phyloP scores from a whole-genome alignment of 2,113 vertebrate species.

The Pristiophorus japonicus region DNA sequence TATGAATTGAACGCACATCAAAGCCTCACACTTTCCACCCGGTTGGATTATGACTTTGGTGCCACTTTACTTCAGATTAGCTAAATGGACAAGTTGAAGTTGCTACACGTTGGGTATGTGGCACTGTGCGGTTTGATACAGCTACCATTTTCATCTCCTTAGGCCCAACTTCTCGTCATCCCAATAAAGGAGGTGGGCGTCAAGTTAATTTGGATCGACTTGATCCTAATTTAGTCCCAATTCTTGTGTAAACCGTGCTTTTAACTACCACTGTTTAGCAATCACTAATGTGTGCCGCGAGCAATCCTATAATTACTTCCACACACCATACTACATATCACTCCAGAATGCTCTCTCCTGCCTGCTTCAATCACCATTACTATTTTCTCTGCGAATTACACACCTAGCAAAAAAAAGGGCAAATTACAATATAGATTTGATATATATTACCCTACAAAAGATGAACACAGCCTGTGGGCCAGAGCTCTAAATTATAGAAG shows the following conservation, averaged over 20 bases:
- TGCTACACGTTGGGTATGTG: neutral
- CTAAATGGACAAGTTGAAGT: neutral
- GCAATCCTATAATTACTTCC: neutral
- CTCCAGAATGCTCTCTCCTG: neutral
- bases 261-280: neutral
- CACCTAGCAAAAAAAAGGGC: slow-evolving; percentile 22
- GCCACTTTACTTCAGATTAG: neutral
- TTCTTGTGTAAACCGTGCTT: neutral
- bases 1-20: neutral
- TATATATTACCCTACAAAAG: slow-evolving; percentile 39
- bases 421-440: slow-evolving; percentile 35
- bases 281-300: neutral
- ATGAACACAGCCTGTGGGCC: slow-evolving; percentile 39
- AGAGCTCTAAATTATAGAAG: slow-evolving; percentile 43
- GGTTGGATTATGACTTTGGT: neutral
- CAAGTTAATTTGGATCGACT: neutral
- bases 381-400: neutral
- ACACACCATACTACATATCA: neutral
- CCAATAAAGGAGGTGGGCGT: neutral
- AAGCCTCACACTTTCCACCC: neutral
- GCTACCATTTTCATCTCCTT: neutral
- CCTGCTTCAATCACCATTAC: neutral
- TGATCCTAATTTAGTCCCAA: neutral
- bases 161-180: neutral
- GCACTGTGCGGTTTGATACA: neutral